Evolutionary conservation across 2,888 invertebrate species (phyloP).

Genomic region (Schizaphis graminum): DNA sequence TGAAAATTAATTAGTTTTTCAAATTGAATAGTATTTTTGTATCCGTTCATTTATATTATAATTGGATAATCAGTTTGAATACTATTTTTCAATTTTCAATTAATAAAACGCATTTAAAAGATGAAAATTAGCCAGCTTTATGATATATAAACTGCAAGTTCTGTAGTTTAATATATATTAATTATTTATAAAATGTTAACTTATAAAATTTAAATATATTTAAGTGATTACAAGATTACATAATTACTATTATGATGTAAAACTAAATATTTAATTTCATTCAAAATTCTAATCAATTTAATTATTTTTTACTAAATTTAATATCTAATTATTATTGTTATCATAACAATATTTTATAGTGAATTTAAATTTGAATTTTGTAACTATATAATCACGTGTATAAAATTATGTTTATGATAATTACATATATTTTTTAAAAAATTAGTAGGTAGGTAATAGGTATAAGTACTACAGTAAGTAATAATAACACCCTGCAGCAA

Average conservation of each 20-base stretch:
- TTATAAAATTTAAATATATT: background rate
- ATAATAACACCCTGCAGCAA: background rate
- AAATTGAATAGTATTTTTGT: background rate
- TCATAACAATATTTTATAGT: background rate
- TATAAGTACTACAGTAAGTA: background rate
- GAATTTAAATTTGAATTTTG: background rate
- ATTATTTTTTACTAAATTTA: background rate
- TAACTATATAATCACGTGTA: background rate
- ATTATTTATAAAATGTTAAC: background rate
- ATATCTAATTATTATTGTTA: background rate
- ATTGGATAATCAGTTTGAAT: background rate
- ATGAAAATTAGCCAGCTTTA: background rate
- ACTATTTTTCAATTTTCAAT: background rate
- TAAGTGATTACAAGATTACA: background rate
- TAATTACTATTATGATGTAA: background rate
- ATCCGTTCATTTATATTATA: background rate
- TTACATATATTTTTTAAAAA: background rate
- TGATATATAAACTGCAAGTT: background rate
- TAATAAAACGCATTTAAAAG: background rate
- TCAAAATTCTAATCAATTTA: background rate
- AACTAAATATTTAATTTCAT: background rate
- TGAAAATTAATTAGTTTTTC: conserved; percentile 16
- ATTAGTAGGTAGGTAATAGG: background rate
- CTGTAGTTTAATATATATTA: background rate
- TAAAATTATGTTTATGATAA: background rate